phyloP scores from a whole-genome alignment of 2,797 vertebrate species.

The Brotogeris chrysoptera region DNA sequence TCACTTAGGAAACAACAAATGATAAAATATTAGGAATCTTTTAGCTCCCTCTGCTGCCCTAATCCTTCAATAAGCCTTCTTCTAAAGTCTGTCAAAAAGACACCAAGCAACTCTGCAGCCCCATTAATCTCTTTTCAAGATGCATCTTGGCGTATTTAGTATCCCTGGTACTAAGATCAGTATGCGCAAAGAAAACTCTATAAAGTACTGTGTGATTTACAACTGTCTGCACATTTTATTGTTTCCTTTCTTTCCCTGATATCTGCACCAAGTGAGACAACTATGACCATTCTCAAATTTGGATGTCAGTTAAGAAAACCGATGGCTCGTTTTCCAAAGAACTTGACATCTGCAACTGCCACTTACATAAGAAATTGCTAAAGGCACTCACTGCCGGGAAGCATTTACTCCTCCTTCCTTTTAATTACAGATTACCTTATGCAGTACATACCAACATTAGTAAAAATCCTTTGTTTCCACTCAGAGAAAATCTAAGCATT shows the following conservation, averaged over 20 bases:
- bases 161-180: not conserved
- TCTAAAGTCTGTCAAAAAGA: not conserved
- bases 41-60: constrained; percentile 71
- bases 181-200: not conserved
- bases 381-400: not conserved
- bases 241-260: not conserved
- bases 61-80: not conserved
- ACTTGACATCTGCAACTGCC: not conserved
- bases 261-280: not conserved
- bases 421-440: not conserved
- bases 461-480: not conserved
- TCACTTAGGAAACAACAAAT: not conserved
- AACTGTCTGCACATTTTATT: not conserved
- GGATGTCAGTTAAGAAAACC: not conserved
- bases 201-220: not conserved
- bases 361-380: not conserved
- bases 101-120: not conserved
- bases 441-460: fast-evolving
- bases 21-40: constrained; percentile 58
- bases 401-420: not conserved
- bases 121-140: not conserved
- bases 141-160: not conserved
- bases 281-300: not conserved
- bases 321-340: not conserved
- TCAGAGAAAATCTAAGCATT: not conserved